Evolutionary conservation across 1,140 invertebrate species (phyloP), one percentile per base, ranked within the genome.

Genomic region (Pissodes strobi): DNA sequence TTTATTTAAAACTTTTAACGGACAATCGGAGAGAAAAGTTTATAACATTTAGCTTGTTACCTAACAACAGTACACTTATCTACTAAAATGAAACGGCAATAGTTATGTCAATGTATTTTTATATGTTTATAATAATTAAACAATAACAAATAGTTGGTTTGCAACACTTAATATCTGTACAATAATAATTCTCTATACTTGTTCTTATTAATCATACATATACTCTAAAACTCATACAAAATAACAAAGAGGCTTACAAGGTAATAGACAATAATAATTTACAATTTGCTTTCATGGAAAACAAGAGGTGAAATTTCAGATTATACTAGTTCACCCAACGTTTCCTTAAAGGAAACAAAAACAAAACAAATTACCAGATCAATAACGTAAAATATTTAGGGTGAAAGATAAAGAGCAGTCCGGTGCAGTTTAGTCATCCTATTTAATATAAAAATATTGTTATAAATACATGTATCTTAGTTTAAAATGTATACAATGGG

Each of bases 341-440:
- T 37, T 37, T 19, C 27, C 27, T n/a, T 19, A 18, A 56, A 56
- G 27, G 15, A n/a, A 9, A 59, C 46, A 46, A 22, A 34, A 21
- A 46, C 13, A 34, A 22, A 17, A 23, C 21, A 23, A 56, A 15
- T 12, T 43, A 30, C 19, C 19, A 56, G 19, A 41, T 56, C 30
- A 53, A 53, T 15, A 23, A 51, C 25, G 5, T 27, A 25, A 3
- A 23, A 43, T 23, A 56, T 19, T 9, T 9, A 9, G 9, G 25
- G 9, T 27, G 4, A 9, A 22, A n/a, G 39, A 38, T 22, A 2
- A 25, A 39, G n/a, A 51, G 48, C 19, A 23, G 13, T 2, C 2
- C 4, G 43, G 59, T 62, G 59, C 52, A 64, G 61, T 64, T 64
- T 64, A 55, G 43, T 53, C 59, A 56, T 56, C 21, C 27, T 62